Evolutionary conservation across 2,113 vertebrate species (phyloP), one percentile per base, ranked within the genome.

Genomic region (Cromileptes altivelis): DNA sequence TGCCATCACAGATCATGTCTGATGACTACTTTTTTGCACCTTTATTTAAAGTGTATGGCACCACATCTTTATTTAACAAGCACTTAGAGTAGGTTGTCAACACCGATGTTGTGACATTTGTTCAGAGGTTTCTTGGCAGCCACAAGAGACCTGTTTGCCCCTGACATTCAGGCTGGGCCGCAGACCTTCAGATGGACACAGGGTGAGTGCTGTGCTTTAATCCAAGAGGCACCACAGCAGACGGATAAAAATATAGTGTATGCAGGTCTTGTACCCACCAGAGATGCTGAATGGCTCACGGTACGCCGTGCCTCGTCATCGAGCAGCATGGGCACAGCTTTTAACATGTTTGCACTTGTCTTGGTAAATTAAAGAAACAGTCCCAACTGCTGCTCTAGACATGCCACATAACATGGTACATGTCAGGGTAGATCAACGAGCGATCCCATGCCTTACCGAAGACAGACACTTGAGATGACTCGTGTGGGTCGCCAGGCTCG

Each of bases 331-430:
- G 70, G 63, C 47, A 78, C 60, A 75, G 91, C 92, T 94, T 92
- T 92, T 93, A 91, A 85, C 74, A 57, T 91, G 88, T 92, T 93
- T 88, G 67, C 90, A 79, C 90, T 85, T 93, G 93, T 91, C 92
- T 56, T 58, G 55, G 78, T 82, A 75, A 90, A 93, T 94, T 92
- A 93, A 81, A 90, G 75, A 91, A 92, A 87, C 90, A 78, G 89
- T 33, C 80, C 56, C 71, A 70, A 91, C 70, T 70, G 78, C 79
- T 60, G 79, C 82, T 73, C 27, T 11, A 80, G 92, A 91, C 89
- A 89, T 89, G 85, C 82, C 77, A 83, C 82, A 27, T 85, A 88
- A 88, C 91, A 86, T 73, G 81, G 78, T 80, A 37, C 75, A 80
- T 74, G 92, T 93, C 93, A 89, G 68, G 77, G 52, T 62, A 30